Conservation (phyloP, 1,140 invertebrate species). For the Andricus grossulariae region DNA sequence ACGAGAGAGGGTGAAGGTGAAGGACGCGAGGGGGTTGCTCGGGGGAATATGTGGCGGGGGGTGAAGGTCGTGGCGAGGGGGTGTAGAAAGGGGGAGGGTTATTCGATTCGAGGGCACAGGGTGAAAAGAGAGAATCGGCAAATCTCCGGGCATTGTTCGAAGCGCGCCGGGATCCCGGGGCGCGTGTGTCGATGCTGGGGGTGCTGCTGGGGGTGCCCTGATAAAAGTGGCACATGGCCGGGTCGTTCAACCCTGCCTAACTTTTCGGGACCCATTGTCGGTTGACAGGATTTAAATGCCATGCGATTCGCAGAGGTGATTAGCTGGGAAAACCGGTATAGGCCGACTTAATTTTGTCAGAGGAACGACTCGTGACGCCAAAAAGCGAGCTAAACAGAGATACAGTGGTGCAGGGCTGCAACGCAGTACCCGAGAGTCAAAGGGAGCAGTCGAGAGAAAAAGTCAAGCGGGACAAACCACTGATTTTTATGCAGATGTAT, state of each 20-base stretch:
- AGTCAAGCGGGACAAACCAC: not conserved
- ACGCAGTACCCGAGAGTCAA: not conserved
- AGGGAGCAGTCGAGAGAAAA: slow-evolving; percentile 20
- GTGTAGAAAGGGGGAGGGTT: slow-evolving; percentile 3
- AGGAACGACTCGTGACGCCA: slow-evolving; percentile 9
- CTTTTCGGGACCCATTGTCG: slow-evolving; percentile 64
- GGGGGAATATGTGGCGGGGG: slow-evolving; percentile 22
- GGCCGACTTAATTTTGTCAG: slow-evolving; percentile 55
- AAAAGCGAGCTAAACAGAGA: slow-evolving; percentile 16
- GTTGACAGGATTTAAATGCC: slow-evolving; percentile 67
- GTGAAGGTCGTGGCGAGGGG: not conserved
- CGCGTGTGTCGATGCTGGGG: slow-evolving; percentile 55
- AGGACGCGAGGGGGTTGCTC: slow-evolving; percentile 11
- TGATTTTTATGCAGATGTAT: not conserved
- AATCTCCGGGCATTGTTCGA: slow-evolving; percentile 26
- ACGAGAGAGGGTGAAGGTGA: slow-evolving; percentile 20
- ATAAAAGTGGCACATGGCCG: slow-evolving; percentile 67
- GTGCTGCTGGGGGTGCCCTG: slow-evolving; percentile 62
- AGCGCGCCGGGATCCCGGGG: slow-evolving; percentile 38
- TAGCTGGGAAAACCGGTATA: slow-evolving; percentile 55
- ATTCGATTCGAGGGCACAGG: slow-evolving; percentile 30
- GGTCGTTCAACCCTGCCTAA: slow-evolving; percentile 59
- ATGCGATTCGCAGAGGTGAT: slow-evolving; percentile 60
- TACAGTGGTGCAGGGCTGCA: not conserved
- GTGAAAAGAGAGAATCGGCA: slow-evolving; percentile 37